These are phyloP conservation scores for Dusona sp. DNA, from an alignment of 2,888 invertebrate species.

Conservation along the genomic window DNA sequence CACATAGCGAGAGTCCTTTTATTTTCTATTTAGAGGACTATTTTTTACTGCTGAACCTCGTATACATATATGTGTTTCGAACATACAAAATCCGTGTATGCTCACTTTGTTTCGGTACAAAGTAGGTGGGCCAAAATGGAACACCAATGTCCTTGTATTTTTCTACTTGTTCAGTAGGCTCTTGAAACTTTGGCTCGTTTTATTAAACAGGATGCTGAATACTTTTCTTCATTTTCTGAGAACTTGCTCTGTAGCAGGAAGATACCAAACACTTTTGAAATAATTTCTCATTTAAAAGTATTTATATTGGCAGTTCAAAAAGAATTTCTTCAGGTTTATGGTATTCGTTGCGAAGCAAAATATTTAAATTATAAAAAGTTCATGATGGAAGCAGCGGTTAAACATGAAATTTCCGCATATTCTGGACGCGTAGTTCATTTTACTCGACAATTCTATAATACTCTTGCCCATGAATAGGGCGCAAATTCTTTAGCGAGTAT, in stretches of 20 bases:
- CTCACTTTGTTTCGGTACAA: neutral
- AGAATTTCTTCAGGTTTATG: neutral
- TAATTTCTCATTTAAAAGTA: neutral
- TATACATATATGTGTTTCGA: neutral
- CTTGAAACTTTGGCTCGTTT: constrained; percentile 5
- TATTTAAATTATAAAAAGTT: neutral
- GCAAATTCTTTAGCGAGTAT: constrained; percentile 1
- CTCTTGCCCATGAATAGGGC: neutral
- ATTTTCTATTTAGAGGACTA: constrained; percentile 70
- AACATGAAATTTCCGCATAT: neutral
- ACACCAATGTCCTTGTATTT: constrained; percentile 3
- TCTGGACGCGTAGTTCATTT: constrained; percentile 11
- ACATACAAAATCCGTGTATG: neutral
- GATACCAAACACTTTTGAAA: neutral
- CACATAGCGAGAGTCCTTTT: constrained; percentile 56
- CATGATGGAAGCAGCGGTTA: neutral
- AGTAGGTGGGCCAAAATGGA: constrained; percentile 35
- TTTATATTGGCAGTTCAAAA: neutral
- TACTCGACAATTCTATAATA: neutral
- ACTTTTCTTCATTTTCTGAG: neutral
- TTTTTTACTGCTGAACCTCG: constrained; percentile 48
- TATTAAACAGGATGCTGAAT: neutral
- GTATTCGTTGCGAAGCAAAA: too few relatives aligned
- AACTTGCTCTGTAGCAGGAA: neutral
- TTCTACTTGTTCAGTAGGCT: neutral